Evolutionary conservation across 2,113 vertebrate genomes (phyloP).

Genomic region (Xyrauchen texanus): DNA sequence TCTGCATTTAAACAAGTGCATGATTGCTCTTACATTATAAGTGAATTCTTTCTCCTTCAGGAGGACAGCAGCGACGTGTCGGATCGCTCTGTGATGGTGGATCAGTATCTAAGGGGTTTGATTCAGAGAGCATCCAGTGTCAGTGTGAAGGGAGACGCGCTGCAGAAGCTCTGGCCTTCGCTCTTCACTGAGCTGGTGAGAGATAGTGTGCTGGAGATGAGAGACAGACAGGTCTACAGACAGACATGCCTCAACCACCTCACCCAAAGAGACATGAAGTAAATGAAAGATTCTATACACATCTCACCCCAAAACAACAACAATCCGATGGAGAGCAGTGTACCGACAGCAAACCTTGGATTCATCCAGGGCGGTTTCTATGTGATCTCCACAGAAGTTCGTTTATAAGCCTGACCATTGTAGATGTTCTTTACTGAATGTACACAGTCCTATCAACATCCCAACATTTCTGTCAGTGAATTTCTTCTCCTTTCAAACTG

Average conservation of each 20-base stretch:
- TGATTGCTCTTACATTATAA: no score
- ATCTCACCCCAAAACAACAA: no score
- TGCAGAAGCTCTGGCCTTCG: slow-evolving; percentile 96
- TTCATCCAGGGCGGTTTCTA: no score
- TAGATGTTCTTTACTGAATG: no score
- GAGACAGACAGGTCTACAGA: slow-evolving; percentile 81
- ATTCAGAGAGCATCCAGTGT: slow-evolving; percentile 85
- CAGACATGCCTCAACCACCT: slow-evolving; percentile 84
- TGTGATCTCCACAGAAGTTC: no score
- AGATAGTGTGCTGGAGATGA: slow-evolving; percentile 90
- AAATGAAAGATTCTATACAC: neutral
- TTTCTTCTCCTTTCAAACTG: no score
- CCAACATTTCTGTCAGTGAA: no score
- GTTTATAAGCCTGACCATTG: no score
- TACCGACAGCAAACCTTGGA: no score
- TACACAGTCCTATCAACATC: no score
- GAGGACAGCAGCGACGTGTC: slow-evolving; percentile 63
- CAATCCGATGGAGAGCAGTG: no score
- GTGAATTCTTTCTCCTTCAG: slow-evolving; percentile 50
- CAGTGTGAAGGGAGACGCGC: slow-evolving; percentile 85
- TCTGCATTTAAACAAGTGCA: no score
- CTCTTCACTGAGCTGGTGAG: slow-evolving; percentile 93
- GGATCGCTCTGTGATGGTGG: slow-evolving; percentile 65
- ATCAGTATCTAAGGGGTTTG: slow-evolving; percentile 82
- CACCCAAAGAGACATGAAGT: slow-evolving; percentile 58